Evolutionary conservation across 2,113 vertebrate genomes (phyloP).

Genomic region (Tricholaema leucomelas): DNA sequence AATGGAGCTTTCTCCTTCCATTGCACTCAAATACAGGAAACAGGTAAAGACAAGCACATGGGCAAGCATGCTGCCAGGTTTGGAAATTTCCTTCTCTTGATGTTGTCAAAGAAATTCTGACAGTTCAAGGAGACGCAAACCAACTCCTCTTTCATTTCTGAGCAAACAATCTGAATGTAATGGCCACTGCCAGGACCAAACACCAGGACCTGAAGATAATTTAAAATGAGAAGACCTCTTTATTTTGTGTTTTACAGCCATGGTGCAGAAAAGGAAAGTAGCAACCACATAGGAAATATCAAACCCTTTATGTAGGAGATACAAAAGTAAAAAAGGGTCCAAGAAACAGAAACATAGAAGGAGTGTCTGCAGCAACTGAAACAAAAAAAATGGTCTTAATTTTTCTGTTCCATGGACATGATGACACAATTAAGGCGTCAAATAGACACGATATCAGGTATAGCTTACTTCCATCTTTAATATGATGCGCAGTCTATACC

Average conservation of each 20-base stretch:
- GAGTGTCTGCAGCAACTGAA: not conserved
- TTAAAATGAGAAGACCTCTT: not conserved
- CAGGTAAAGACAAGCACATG: not conserved
- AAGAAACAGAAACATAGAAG: not conserved
- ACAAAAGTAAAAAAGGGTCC: not conserved
- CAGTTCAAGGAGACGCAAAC: not conserved
- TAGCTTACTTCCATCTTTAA: not conserved
- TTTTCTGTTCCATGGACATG: not conserved
- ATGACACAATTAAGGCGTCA: not conserved
- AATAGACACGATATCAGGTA: not conserved
- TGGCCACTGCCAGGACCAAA: not conserved
- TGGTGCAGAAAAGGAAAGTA: not conserved
- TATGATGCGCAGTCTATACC: not conserved
- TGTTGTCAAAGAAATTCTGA: not conserved
- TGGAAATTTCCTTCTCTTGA: not conserved
- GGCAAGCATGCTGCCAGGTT: not conserved
- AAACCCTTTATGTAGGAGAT: not conserved
- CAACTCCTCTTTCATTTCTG: not conserved
- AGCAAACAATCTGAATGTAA: not conserved
- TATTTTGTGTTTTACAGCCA: not conserved
- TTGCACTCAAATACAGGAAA: not conserved
- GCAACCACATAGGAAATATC: no score
- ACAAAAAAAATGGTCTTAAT: not conserved
- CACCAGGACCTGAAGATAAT: not conserved
- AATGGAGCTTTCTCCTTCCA: not conserved